Percentiles rank a stretch among this genome's conserved stretches.
Conservation (phyloP, 2,113 vertebrate genomes). For the Calonectris borealis region DNA sequence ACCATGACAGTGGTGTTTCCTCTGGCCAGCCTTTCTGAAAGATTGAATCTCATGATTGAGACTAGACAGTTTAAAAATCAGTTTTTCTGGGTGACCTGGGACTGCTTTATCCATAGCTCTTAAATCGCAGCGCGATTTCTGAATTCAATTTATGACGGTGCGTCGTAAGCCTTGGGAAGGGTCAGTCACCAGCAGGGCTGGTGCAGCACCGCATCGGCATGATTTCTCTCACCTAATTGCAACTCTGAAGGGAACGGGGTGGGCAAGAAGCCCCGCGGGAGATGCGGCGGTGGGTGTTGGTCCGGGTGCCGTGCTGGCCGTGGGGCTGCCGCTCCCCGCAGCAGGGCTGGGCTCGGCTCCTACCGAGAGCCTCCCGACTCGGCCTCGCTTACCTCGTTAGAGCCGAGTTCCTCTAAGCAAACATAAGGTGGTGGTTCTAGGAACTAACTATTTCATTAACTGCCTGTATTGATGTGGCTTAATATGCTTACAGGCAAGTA, state of each 20-base stretch:
- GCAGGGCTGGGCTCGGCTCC: neutral
- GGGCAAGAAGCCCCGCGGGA: neutral
- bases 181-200: neutral
- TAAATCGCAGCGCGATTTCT: neutral
- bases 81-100: neutral
- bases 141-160: neutral
- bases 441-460: neutral
- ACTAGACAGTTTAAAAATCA: neutral
- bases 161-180: neutral
- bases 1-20: no score
- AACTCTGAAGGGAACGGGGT: fast-evolving
- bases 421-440: neutral
- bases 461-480: neutral
- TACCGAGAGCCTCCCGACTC: neutral
- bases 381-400: neutral
- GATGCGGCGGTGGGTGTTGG: neutral
- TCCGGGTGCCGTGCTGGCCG: neutral
- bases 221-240: neutral
- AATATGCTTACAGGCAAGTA: neutral
- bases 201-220: fast-evolving
- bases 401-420: neutral
- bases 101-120: neutral
- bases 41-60: neutral
- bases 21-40: no score
- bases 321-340: neutral